phyloP scores from a whole-genome alignment of 1,140 invertebrate species.

The Drosophila littoralis region DNA sequence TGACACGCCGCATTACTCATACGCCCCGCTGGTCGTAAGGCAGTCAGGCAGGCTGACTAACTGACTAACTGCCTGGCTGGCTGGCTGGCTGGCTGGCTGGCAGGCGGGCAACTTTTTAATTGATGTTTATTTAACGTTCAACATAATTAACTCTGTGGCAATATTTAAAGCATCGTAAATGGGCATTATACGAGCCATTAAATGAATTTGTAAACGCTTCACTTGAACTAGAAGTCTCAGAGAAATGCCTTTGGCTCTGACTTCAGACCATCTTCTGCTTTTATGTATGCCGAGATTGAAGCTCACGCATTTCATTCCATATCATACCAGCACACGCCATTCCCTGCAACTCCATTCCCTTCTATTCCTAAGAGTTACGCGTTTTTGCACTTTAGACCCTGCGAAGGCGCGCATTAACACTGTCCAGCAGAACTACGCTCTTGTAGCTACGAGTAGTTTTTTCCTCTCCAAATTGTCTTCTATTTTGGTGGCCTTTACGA shows the following conservation, averaged over 20 bases:
- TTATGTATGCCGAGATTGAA: constrained; percentile 35
- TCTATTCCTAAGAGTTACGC: neutral
- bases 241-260: constrained; percentile 16
- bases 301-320: constrained; percentile 33
- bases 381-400: constrained; percentile 64
- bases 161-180: constrained; percentile 79
- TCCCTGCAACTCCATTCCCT: neutral
- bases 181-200: constrained; percentile 72
- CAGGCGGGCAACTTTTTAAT: constrained; percentile 63
- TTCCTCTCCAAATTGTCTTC: constrained; percentile 17
- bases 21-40: constrained; percentile 30
- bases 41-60: neutral
- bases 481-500: constrained; percentile 44
- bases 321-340: constrained; percentile 8
- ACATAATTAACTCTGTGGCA: constrained; percentile 76
- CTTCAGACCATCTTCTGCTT: neutral
- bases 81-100: neutral
- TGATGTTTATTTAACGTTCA: constrained; percentile 82
- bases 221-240: constrained; percentile 56
- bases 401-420: constrained; percentile 74
- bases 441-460: constrained; percentile 8
- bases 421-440: constrained; percentile 6
- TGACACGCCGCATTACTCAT: constrained; percentile 53
- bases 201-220: constrained; percentile 75
- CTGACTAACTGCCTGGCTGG: neutral